Evolutionary conservation across 2,113 vertebrate species (phyloP).

Genomic region (Nothobranchius furzeri): DNA sequence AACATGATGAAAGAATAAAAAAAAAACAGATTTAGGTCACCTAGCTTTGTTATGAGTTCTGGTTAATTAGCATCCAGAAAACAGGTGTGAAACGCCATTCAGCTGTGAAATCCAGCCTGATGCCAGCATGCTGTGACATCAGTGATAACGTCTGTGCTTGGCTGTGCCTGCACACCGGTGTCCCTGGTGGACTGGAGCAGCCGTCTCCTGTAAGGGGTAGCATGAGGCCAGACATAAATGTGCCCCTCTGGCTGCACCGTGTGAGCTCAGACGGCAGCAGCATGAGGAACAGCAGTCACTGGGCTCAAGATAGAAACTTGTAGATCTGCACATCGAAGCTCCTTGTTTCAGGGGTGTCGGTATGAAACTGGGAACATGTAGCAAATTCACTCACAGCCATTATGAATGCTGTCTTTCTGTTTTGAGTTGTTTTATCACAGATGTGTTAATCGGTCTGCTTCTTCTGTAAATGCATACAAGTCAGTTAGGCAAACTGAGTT

Average conservation of each 20-base stretch:
- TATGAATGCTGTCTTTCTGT: constrained; percentile 33
- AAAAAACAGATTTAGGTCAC: constrained; percentile 9
- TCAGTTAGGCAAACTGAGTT: constrained; percentile 21
- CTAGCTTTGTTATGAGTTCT: constrained; percentile 42
- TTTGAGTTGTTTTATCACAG: constrained; percentile 16
- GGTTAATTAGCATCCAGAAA: constrained; percentile 40
- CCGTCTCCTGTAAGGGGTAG: constrained; percentile 31
- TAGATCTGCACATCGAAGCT: constrained; percentile 64
- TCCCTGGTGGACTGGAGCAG: constrained; percentile 30
- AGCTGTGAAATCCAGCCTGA: constrained; percentile 20
- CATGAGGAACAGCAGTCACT: constrained; percentile 10
- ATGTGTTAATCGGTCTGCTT: constrained; percentile 12
- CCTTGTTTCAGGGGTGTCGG: constrained; percentile 36
- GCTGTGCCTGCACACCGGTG: constrained; percentile 5
- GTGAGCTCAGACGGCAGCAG: constrained; percentile 19
- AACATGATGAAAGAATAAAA: constrained; percentile 45
- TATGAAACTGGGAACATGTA: constrained; percentile 37
- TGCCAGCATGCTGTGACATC: constrained; percentile 29
- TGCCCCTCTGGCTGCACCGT: constrained; percentile 3
- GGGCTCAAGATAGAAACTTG: constrained; percentile 48
- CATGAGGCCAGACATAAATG: constrained; percentile 28
- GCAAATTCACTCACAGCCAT: constrained; percentile 20
- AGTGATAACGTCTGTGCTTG: constrained; percentile 10
- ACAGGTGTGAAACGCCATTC: constrained; percentile 56
- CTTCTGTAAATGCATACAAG: background rate